phyloP scores from a whole-genome alignment of 2,888 invertebrate species.

The Stegophylla sp. region DNA sequence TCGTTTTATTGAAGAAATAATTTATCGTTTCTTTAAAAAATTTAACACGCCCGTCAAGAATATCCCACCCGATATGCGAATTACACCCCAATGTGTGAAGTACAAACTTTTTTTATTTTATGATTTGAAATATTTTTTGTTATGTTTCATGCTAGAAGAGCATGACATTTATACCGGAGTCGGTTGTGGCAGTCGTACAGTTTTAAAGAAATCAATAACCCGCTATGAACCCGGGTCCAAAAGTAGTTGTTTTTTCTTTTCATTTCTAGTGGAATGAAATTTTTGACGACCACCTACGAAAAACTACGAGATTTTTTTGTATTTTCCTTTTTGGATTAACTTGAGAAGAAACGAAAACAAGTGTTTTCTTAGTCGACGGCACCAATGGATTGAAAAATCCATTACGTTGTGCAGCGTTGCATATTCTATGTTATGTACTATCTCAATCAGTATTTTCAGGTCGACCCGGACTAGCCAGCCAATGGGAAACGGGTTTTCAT shows the following conservation, averaged over 20 bases:
- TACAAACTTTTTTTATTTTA: conserved; percentile 28
- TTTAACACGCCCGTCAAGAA: too few species aligned
- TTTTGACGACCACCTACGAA: neutral
- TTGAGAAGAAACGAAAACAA: neutral
- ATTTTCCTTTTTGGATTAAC: neutral
- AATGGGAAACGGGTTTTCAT: conserved; percentile 17
- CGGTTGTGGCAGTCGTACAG: neutral
- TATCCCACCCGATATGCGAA: too few species aligned
- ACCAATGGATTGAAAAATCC: conserved; percentile 28
- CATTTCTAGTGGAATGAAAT: conserved; percentile 1
- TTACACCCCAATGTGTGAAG: too few species aligned
- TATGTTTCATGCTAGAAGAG: conserved; percentile 23
- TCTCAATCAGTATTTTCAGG: conserved; percentile 30
- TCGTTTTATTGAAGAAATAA: too few species aligned
- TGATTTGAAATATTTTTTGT: conserved; percentile 19
- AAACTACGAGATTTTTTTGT: neutral
- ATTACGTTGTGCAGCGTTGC: conserved; percentile 49
- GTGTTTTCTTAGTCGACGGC: neutral
- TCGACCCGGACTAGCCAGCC: conserved; percentile 1
- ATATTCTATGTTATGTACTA: conserved; percentile 41
- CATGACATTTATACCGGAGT: neutral
- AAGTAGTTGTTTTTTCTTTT: conserved; percentile 10
- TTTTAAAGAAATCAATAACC: conserved; percentile 44
- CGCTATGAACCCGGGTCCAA: conserved; percentile 12
- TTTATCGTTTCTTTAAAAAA: too few species aligned